Base-by-base conservation (phyloP, 2,888 invertebrate species). In the Parnassius smintheus region DNA sequence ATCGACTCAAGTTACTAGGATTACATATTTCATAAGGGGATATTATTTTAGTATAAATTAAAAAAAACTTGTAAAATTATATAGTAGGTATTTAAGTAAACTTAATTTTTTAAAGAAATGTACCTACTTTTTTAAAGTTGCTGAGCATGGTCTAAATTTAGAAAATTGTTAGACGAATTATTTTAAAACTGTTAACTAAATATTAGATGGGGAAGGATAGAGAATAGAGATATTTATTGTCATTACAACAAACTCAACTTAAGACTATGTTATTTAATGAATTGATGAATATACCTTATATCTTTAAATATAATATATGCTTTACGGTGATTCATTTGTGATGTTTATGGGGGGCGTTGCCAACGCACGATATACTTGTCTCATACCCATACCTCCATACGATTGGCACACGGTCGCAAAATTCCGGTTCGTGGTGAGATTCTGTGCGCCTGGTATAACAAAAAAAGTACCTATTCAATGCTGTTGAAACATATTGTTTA, bases 311-410 rank as follows among this genome's bases (percentile, higher is more conserved):
- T 35, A 35, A 35, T 35, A 56, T 42, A 52, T 55, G 51, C 13
- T 22, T 49, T 35, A 50, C 25, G 72, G 73, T 87, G 83, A 87
- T 73, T 86, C 82, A 85, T 88, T 88, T 88, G 85, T 88, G 86
- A 85, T 85, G 83, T 83, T 75, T 74, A 77, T 75, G 75, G 79
- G 82, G 82, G 91, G 91, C 88, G 91, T 82, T 75, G 75, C 83
- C 83, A 76, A 81, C 84, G 83, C 74, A 74, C 77, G 82, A 82
- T 82, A 75, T 54, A 57, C 60, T 57, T 69, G 7, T 49, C 68
- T 70, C 70, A 70, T 71, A 74, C 71, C 81, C 77, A 72, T 78
- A 80, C 56, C 44, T 72, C 81, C 78, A 73, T 77, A 80, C 56
- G 48, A 53, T 64, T 64, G 60, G 64, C 64, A 57, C 60, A 79